Conservation (phyloP, 2,888 invertebrate genomes). For the Pocota personata region DNA sequence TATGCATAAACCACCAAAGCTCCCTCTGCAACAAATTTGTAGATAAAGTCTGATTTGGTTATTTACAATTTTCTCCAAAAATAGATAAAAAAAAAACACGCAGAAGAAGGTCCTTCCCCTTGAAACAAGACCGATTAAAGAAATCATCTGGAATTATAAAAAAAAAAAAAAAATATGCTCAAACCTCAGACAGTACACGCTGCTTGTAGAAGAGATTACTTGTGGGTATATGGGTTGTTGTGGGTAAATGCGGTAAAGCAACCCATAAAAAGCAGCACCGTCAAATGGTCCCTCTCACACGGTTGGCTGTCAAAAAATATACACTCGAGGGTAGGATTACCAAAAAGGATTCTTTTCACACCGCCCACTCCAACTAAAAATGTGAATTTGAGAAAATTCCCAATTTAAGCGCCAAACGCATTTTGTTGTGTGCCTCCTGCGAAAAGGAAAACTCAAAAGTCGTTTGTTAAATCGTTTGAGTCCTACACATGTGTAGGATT, state of each 20-base stretch:
- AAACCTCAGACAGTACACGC: constrained; percentile 1
- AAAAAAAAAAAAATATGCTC: not conserved
- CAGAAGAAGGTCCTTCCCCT: not conserved
- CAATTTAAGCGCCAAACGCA: not conserved
- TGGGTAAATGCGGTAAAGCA: not conserved
- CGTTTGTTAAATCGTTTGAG: not conserved
- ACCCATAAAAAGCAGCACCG: not conserved
- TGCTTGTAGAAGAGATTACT: not conserved
- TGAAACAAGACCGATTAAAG: constrained; percentile 7
- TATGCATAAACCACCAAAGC: not conserved
- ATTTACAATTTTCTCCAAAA: not conserved
- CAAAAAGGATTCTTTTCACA: not conserved
- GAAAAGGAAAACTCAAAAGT: not conserved
- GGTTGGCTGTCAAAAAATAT: not conserved
- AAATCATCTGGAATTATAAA: constrained; percentile 23
- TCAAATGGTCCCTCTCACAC: not conserved
- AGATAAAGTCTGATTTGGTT: constrained; percentile 23
- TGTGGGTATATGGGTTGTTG: not conserved
- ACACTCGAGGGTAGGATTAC: no score
- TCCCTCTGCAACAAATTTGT: not conserved
- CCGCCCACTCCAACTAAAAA: not conserved
- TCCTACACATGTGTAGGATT: no score
- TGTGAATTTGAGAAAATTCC: not conserved
- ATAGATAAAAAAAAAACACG: not conserved
- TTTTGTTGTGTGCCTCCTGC: not conserved